Conservation (phyloP, 1,140 invertebrate genomes). For the Apolygus lucorum region DNA sequence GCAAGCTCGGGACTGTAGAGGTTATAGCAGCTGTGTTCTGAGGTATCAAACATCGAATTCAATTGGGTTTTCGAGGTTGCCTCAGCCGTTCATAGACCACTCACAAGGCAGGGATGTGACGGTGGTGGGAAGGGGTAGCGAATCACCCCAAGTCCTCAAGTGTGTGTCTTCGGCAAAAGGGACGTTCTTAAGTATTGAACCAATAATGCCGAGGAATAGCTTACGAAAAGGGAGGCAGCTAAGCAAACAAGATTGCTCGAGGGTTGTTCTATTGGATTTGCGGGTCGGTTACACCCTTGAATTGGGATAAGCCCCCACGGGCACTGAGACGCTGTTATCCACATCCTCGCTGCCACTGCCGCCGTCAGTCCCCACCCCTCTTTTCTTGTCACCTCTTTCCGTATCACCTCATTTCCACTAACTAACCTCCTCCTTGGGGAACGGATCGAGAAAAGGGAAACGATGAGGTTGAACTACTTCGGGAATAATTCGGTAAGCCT, state of each 20-base stretch:
- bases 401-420: neutral
- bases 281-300: constrained; percentile 16
- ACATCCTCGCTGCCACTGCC: neutral
- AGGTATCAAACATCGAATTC: too few relatives aligned
- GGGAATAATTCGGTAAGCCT: too few relatives aligned
- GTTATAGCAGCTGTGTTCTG: too few relatives aligned
- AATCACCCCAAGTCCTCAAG: neutral
- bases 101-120: too few relatives aligned
- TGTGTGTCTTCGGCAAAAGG: neutral
- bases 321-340: constrained; percentile 12
- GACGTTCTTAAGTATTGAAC: constrained; percentile 7
- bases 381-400: neutral
- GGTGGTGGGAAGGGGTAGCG: too few relatives aligned
- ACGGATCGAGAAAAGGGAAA: neutral
- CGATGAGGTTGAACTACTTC: too few relatives aligned
- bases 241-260: constrained; percentile 16
- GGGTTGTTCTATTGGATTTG: constrained; percentile 16
- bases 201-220: neutral
- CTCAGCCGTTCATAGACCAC: too few relatives aligned
- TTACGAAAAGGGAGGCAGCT: constrained; percentile 7
- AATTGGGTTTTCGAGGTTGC: too few relatives aligned
- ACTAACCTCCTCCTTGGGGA: constrained; percentile 1
- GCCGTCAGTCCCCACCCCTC: neutral
- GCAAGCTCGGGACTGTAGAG: too few relatives aligned
- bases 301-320: constrained; percentile 12